Percentiles rank a stretch among this genome's conserved stretches.
Conservation (phyloP, 2,113 vertebrate species). For the Nipponia nippon region DNA sequence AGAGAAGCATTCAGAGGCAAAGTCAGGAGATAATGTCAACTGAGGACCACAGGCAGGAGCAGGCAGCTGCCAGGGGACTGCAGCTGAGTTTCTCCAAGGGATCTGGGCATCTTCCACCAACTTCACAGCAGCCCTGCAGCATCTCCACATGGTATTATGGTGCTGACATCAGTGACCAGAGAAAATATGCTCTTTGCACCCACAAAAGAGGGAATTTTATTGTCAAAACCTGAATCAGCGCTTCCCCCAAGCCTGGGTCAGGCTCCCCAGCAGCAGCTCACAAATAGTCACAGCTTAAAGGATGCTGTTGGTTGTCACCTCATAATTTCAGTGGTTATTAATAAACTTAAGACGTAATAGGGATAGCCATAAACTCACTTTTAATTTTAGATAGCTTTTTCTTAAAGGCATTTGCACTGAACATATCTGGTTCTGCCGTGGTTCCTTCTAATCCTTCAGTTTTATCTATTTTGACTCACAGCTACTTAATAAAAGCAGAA, state of each 20-base stretch:
- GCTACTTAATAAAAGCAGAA: background rate
- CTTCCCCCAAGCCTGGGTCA: background rate
- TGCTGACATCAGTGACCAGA: background rate
- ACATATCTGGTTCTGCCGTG: background rate
- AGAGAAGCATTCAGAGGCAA: background rate
- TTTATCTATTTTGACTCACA: background rate
- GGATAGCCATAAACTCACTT: background rate
- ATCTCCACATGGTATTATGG: background rate
- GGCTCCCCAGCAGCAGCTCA: background rate
- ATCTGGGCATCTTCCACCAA: background rate
- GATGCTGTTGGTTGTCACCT: background rate
- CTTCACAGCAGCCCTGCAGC: background rate
- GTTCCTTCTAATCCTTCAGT: background rate
- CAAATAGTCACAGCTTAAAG: background rate
- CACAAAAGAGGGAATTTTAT: background rate
- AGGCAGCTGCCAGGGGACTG: background rate
- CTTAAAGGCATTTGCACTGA: background rate
- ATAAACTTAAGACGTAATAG: background rate
- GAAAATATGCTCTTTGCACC: background rate
- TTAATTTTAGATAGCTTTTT: background rate
- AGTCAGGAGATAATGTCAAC: background rate
- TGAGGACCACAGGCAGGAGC: background rate
- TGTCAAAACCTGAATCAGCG: background rate
- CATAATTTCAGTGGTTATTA: background rate
- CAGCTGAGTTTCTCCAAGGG: conserved; percentile 3